Percentiles rank a stretch among this genome's conserved stretches.
These are phyloP conservation scores for Cosmia trapezina DNA, from an alignment of 2,888 invertebrate genomes.

Conservation along the genomic window DNA sequence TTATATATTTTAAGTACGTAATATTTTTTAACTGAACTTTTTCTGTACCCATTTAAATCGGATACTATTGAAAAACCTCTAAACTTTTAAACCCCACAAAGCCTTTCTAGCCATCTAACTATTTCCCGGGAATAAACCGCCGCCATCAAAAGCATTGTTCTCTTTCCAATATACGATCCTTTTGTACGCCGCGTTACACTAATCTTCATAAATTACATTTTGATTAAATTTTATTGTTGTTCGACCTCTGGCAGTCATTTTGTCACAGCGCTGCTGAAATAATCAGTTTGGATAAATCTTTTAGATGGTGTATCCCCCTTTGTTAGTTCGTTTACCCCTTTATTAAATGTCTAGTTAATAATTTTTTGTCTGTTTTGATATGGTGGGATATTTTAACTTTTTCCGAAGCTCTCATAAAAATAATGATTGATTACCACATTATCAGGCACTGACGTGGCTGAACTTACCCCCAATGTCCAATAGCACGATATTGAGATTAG, in stretches of 20 bases:
- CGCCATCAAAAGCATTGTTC: constrained; percentile 76
- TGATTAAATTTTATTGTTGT: constrained; percentile 74
- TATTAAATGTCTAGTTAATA: constrained; percentile 21
- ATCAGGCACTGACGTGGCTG: background rate
- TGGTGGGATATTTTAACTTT: background rate
- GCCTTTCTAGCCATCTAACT: constrained; percentile 62
- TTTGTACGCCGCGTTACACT: constrained; percentile 75
- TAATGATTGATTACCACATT: background rate
- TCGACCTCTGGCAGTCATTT: constrained; percentile 57
- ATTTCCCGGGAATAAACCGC: constrained; percentile 60
- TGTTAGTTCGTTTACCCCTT: constrained; percentile 17
- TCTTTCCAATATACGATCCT: constrained; percentile 75
- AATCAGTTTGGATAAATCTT: constrained; percentile 51
- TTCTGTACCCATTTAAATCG: background rate
- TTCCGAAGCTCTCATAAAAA: background rate
- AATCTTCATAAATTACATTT: constrained; percentile 80
- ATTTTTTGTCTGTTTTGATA: constrained; percentile 2
- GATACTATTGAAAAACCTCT: background rate
- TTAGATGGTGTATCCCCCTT: constrained; percentile 38
- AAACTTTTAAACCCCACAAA: background rate
- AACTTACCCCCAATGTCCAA: background rate
- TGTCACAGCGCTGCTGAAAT: constrained; percentile 46
- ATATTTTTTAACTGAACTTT: background rate
- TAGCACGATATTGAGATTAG: background rate
- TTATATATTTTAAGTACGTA: background rate